phyloP scores from a whole-genome alignment of 2,797 vertebrate species.

The Enteromius radiatus region DNA sequence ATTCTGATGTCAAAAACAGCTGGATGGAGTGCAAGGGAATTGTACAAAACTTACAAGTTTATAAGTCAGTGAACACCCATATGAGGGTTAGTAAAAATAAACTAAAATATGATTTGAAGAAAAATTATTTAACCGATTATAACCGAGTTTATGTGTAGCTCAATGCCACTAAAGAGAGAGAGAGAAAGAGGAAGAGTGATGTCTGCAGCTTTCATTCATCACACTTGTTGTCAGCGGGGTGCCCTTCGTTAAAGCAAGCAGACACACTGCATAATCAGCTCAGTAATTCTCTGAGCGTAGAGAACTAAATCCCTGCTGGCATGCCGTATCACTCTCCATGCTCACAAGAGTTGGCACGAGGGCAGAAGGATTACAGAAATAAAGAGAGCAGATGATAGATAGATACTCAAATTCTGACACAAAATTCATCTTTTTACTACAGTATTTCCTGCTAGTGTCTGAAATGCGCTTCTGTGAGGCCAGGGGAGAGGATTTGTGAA shows the following conservation, averaged over 20 bases:
- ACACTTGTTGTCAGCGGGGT: conserved; percentile 9
- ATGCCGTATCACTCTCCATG: conserved; percentile 32
- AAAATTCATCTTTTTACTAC: no score
- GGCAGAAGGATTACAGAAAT: conserved; percentile 33
- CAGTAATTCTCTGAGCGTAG: conserved; percentile 44
- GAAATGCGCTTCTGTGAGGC: background rate
- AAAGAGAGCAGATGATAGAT: background rate
- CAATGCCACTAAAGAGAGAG: background rate
- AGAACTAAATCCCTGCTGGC: conserved; percentile 54
- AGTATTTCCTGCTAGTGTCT: no score
- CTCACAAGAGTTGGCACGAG: conserved; percentile 28
- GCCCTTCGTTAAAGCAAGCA: conserved; percentile 37
- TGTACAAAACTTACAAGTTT: background rate
- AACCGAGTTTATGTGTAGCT: background rate
- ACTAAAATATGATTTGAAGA: background rate
- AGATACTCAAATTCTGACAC: background rate
- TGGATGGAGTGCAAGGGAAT: background rate
- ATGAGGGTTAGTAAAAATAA: background rate
- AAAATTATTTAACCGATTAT: background rate
- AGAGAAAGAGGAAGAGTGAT: background rate
- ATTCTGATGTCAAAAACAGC: background rate
- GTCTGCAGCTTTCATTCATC: conserved; percentile 32
- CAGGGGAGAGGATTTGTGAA: background rate
- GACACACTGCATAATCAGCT: conserved; percentile 52
- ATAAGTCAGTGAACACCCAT: background rate